Evolutionary conservation across 2,113 vertebrate species (phyloP), one percentile per base, ranked within the genome.

Genomic region (Pterocles burchelli): DNA sequence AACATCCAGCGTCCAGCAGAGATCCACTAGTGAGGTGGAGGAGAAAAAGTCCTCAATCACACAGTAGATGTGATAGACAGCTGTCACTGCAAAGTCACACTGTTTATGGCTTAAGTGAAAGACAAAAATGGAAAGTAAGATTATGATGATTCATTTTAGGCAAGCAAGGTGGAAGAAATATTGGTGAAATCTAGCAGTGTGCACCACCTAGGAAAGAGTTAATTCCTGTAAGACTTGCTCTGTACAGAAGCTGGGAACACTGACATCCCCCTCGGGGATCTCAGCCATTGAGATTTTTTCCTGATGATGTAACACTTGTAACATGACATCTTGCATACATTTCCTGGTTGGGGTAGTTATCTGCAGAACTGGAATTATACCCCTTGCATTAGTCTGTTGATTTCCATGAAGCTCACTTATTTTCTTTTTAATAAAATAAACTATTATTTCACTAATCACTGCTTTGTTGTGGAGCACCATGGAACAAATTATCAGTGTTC

Each of bases 221-320:
- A 96, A 97, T 84, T 94, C 72, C 68, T 89, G 0, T 54, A 33
- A 14, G 13, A 54, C 49, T 82, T 46, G 76, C 34, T 62, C n/a
- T 38, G 54, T 46, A 80, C 62, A 48, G 91, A 20, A 91, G 51
- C 52, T 92, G 58, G 57, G 61, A 95, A 81, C 61, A 86, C 68
- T 93, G 88, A 96, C 95, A 90, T 93, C 21, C 88, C 96, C 93
- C 93, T 90, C 26, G 5, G 88, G 95, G 13, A 49, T 49, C 80
- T 94, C 90, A 92, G 54, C 93, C 90, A 94, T 17, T 68, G 85
- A 94, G 95, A 96, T 96, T 92, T 95, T 97, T 97, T 86, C 82
- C 79, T 89, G 83, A 16, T 95, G 96, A 94, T 93, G 90, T 96
- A 96, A 96, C 62, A 49, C 36, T 58, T 90, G 93, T 57, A 95